Conservation (phyloP, 2,113 vertebrate species). For the Heptranchias perlo region DNA sequence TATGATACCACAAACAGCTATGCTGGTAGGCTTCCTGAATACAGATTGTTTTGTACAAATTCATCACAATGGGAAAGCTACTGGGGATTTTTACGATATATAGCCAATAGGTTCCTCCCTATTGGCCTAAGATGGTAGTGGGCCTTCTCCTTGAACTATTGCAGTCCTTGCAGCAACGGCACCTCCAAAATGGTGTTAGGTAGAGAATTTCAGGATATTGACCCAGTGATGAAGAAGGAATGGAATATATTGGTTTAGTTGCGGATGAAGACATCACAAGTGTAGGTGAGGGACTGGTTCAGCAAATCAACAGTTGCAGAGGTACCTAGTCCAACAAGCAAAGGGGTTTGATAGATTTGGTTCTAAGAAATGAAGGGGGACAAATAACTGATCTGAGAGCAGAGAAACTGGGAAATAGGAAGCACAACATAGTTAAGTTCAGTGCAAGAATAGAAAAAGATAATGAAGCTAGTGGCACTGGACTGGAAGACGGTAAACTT, state of each 20-base stretch:
- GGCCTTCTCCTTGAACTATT: neutral
- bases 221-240: too few species aligned
- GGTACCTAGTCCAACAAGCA: neutral
- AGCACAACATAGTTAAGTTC: neutral
- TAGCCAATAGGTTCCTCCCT: neutral
- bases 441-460: neutral
- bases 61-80: neutral
- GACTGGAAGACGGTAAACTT: too few species aligned
- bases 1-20: neutral
- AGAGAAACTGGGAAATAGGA: neutral
- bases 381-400: neutral
- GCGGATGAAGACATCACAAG: neutral
- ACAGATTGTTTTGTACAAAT: neutral
- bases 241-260: neutral
- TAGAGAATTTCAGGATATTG: too few species aligned
- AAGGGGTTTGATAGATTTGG: neutral
- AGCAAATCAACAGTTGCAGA: neutral
- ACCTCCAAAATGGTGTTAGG: too few species aligned
- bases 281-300: neutral
- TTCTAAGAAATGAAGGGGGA: neutral
- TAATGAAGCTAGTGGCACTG: too few species aligned
- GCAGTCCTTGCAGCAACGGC: neutral
- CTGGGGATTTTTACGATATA: neutral
- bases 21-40: neutral
- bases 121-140: neutral